A percentile compares a stretch with the other conserved stretches of the same genome.
Evolutionary conservation across 2,888 invertebrate species (phyloP).

Genomic region (Lathronympha strigana): DNA sequence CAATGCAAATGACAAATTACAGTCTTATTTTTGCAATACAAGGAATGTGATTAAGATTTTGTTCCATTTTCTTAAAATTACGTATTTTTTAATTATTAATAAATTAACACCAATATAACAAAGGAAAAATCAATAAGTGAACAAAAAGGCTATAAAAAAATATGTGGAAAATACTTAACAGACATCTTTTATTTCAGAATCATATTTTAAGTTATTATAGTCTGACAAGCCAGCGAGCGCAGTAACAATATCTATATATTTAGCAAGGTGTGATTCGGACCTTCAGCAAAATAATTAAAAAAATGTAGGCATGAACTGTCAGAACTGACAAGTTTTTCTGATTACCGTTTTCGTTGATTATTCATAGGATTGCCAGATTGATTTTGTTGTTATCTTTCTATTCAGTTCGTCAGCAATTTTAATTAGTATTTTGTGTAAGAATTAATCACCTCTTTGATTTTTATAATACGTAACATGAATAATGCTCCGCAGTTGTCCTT

Average conservation of each 20-base stretch:
- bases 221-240: no score
- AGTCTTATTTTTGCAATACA: slow-evolving; percentile 16
- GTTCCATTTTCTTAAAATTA: no score
- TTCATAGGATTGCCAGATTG: slow-evolving; percentile 35
- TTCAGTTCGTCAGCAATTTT: slow-evolving; percentile 23
- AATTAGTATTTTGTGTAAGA: slow-evolving; percentile 22
- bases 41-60: background rate
- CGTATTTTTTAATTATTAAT: no score
- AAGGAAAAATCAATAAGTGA: no score
- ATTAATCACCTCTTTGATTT: slow-evolving; percentile 5
- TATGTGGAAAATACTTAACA: no score
- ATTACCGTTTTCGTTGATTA: slow-evolving; percentile 40
- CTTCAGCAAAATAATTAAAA: background rate
- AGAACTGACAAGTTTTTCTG: slow-evolving; percentile 28
- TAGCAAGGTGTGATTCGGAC: slow-evolving; percentile 1
- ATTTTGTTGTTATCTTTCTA: slow-evolving; percentile 40
- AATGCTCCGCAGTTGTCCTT: slow-evolving; percentile 92
- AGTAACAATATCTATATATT: no score
- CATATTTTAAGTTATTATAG: no score
- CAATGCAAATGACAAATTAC: background rate
- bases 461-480: slow-evolving; percentile 64
- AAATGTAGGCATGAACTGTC: slow-evolving; percentile 16
- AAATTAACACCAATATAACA: no score
- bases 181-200: no score
- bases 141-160: no score